phyloP scores from a whole-genome alignment of 2,797 vertebrate genomes.

The Cossypha dichroa region DNA sequence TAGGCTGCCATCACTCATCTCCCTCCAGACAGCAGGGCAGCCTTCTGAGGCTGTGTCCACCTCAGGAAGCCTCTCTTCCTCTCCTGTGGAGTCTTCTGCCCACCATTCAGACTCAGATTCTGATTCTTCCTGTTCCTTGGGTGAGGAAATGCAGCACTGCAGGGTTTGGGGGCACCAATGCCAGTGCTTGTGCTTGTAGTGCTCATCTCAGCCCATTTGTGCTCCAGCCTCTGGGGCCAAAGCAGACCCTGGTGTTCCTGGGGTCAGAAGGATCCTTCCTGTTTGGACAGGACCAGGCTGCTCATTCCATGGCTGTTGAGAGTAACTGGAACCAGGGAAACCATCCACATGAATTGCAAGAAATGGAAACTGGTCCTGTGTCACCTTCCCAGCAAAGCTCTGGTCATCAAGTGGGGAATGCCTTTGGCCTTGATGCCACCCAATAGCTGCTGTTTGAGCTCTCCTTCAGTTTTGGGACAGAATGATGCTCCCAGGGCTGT shows the following conservation, averaged over 20 bases:
- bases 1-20: not conserved
- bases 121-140: not conserved
- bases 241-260: not conserved
- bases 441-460: not conserved
- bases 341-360: rapidly evolving
- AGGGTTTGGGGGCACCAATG: not conserved
- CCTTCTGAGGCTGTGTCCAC: not conserved
- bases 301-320: not conserved
- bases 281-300: not conserved
- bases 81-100: not conserved
- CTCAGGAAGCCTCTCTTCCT: not conserved
- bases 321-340: not conserved
- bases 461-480: not conserved
- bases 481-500: not conserved
- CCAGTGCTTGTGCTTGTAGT: not conserved
- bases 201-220: rapidly evolving
- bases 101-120: not conserved
- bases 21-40: rapidly evolving
- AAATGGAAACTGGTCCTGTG: not conserved
- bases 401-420: not conserved
- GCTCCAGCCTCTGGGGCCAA: not conserved
- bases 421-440: not conserved
- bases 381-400: rapidly evolving
- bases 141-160: not conserved
- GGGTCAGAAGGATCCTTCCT: not conserved